A percentile compares a stretch with the other conserved stretches of the same genome.
These are phyloP conservation scores for Epinotia brunnichana DNA, from an alignment of 2,888 invertebrate genomes.

Conservation along the genomic window DNA sequence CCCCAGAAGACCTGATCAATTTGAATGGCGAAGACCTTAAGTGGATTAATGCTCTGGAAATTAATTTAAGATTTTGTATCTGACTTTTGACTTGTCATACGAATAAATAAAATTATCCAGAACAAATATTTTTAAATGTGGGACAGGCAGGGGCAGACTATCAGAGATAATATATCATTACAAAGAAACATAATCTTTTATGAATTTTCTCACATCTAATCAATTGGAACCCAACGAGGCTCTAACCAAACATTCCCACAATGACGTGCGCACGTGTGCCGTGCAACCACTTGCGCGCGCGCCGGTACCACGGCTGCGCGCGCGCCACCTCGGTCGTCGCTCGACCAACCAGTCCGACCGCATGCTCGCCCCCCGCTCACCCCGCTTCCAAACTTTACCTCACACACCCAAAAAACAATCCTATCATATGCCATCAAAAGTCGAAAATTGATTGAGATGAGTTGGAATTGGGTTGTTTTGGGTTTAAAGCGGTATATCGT, in stretches of 20 bases:
- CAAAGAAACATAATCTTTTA: neutral
- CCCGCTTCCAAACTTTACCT: conserved; percentile 68
- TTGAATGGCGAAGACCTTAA: too few relatives aligned
- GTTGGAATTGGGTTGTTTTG: conserved; percentile 54
- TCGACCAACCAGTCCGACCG: conserved; percentile 81
- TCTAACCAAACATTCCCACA: conserved; percentile 4
- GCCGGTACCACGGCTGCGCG: conserved; percentile 59
- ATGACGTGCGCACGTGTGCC: conserved; percentile 57
- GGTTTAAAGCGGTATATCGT: conserved; percentile 52
- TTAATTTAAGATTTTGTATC: too few relatives aligned
- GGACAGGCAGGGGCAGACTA: neutral
- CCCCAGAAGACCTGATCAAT: too few relatives aligned
- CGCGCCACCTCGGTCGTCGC: conserved; percentile 82
- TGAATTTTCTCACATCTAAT: neutral
- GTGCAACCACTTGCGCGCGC: conserved; percentile 28
- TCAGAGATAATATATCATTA: neutral
- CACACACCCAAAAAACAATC: conserved; percentile 54
- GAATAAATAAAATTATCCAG: neutral
- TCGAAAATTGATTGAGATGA: conserved; percentile 45
- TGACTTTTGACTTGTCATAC: too few relatives aligned
- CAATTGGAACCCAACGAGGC: neutral
- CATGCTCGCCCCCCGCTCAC: conserved; percentile 66
- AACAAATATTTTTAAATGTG: neutral
- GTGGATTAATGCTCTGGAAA: too few relatives aligned
- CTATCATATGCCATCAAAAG: conserved; percentile 49